Evolutionary conservation across 2,113 vertebrate species (phyloP).

Genomic region (Perca schrenkii): DNA sequence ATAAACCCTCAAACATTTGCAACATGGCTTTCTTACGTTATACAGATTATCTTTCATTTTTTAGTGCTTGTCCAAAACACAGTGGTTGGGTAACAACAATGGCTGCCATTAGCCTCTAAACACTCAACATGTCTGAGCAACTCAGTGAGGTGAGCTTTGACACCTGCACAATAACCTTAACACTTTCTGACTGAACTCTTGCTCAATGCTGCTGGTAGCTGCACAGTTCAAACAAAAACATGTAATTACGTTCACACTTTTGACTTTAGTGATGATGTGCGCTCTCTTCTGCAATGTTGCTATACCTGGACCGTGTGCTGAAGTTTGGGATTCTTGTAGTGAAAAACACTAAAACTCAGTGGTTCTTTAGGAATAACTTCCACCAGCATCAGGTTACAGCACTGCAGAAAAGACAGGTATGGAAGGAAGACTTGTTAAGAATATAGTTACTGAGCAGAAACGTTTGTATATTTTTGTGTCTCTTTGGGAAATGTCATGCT

Average conservation of each 20-base stretch:
- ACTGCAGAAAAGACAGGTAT: constrained; percentile 82
- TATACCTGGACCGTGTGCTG: constrained; percentile 98
- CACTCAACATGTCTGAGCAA: constrained; percentile 68
- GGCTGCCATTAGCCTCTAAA: constrained; percentile 32
- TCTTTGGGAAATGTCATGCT: neutral
- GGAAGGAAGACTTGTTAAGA: neutral
- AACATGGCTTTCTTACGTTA: constrained; percentile 39
- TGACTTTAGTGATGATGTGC: neutral
- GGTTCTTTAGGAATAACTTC: constrained; percentile 98
- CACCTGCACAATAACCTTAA: constrained; percentile 48
- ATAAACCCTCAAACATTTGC: constrained; percentile 34
- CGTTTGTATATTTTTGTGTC: neutral
- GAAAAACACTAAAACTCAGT: constrained; percentile 96
- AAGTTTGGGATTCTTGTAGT: constrained; percentile 99
- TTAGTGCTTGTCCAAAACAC: constrained; percentile 29
- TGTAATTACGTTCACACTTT: constrained; percentile 36
- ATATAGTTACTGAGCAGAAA: neutral
- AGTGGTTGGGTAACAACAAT: constrained; percentile 60
- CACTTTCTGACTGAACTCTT: constrained; percentile 41
- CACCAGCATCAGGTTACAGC: constrained; percentile 99
- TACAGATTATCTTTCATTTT: constrained; percentile 51
- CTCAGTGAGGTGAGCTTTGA: constrained; percentile 21
- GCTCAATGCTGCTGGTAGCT: constrained; percentile 42
- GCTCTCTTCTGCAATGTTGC: neutral
- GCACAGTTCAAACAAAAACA: constrained; percentile 21